Base-by-base conservation (phyloP, 53 echinoderm and acorn worm genomes). In the Astropecten irregularis region DNA sequence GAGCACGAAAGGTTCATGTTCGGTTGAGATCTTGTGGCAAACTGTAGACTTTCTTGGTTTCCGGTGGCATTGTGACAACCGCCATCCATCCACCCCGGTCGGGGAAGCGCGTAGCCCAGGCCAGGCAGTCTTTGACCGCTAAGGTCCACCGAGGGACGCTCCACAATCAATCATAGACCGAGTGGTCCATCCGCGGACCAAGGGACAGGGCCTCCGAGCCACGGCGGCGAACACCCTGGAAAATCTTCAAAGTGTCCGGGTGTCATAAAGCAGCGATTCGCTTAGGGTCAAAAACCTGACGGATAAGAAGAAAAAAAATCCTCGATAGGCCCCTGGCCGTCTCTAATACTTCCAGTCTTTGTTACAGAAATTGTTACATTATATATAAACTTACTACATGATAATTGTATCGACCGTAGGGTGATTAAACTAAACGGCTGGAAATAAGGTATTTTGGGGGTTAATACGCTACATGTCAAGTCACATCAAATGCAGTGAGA, bases 251-350 rank as follows among this genome's bases (percentile, higher is more conserved):
- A 60, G 33, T 59, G 60, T 21, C 47, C 30, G 79, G 79, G 79
- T n/a, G 35, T 46, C n/a, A 18, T 32, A 49, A 38, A 28, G 40
- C 31, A 57, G 21, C 25, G 21, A 79, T 19, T 79, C 48, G 79
- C 79, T 79, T 79, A 62, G 79, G 79, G 79, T 79, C 79, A 79
- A 79, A 79, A 79, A 79, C 79, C 79, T 79, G 16, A 46, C 7
- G 22, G 22, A n/a, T 4, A 21, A n/a, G 22, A 54, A 54, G 19
- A 54, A 21, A 37, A 68, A 67, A 77, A 76, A 76, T 35, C 20
- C 62, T 30, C 44, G 34, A 6, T 30, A 4, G 22, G 79, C 61
- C 79, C 47, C 32, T 62, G 79, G 79, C 62, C 58, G 29, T 59
- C 58, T 37, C 25, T 55, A 55, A 73, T 31, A 76, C 79, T 60